Percentiles rank a stretch among this genome's conserved stretches.
These are phyloP conservation scores for Eubasilissa regina DNA, from an alignment of 1,140 invertebrate species.

Conservation along the genomic window DNA sequence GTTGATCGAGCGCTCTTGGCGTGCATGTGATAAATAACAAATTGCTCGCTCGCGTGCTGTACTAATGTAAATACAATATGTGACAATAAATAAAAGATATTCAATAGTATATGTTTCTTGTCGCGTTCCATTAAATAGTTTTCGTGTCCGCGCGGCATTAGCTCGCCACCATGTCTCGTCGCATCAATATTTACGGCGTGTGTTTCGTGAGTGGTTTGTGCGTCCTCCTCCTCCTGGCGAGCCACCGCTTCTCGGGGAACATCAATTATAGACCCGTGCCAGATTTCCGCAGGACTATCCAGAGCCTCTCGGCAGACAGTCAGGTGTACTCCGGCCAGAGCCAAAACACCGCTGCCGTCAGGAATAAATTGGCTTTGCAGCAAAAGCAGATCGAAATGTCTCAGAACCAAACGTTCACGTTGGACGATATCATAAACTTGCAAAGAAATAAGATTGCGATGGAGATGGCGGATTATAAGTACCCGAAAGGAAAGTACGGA, in stretches of 20 bases:
- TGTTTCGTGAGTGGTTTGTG: slow-evolving; percentile 75
- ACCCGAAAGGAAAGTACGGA: slow-evolving; percentile 73
- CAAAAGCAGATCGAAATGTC: slow-evolving; percentile 57
- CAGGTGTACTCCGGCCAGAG: slow-evolving; percentile 37
- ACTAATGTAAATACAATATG: slow-evolving; percentile 32
- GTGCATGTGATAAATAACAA: slow-evolving; percentile 27
- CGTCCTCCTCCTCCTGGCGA: slow-evolving; percentile 75
- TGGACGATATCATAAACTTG: slow-evolving; percentile 74
- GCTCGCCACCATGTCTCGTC: slow-evolving; percentile 70
- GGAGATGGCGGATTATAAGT: slow-evolving; percentile 77
- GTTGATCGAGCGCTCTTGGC: slow-evolving; percentile 34
- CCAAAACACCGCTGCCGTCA: slow-evolving; percentile 45
- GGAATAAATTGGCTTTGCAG: slow-evolving; percentile 45
- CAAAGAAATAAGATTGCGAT: slow-evolving; percentile 72
- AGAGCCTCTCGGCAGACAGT: slow-evolving; percentile 64
- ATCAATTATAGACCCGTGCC: slow-evolving; percentile 71
- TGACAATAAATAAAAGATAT: slow-evolving; percentile 31
- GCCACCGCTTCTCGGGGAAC: slow-evolving; percentile 73
- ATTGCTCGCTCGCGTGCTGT: not conserved
- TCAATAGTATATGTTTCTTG: not conserved
- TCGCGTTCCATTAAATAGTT: not conserved
- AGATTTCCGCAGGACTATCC: slow-evolving; percentile 68
- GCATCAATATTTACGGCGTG: slow-evolving; percentile 75
- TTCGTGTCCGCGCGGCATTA: not conserved
- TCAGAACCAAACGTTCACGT: slow-evolving; percentile 65